phyloP scores from a whole-genome alignment of 2,888 invertebrate species.

The Colostygia pectinataria region DNA sequence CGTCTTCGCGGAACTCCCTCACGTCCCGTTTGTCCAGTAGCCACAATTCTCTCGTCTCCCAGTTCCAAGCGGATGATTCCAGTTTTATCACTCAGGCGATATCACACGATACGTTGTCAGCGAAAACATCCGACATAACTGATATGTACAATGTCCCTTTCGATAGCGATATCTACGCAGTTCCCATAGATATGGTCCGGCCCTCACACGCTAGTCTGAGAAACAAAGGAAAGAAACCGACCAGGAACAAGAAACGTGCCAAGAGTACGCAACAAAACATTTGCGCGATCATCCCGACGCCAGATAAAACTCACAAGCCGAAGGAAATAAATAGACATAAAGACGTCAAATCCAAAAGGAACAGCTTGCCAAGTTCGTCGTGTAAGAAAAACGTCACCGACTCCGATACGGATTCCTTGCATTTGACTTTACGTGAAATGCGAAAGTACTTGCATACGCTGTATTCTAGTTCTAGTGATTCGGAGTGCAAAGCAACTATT shows the following conservation, averaged over 20 bases:
- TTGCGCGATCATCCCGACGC: conserved; percentile 39
- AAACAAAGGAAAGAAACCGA: conserved; percentile 66
- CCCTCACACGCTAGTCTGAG: conserved; percentile 73
- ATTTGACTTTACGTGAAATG: conserved; percentile 93
- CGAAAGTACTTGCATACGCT: conserved; percentile 91
- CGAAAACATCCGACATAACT: conserved; percentile 88
- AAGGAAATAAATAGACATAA: conserved; percentile 60
- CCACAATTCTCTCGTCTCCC: conserved; percentile 90
- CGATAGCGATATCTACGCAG: conserved; percentile 93
- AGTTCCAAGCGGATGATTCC: conserved; percentile 91
- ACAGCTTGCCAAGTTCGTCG: conserved; percentile 87
- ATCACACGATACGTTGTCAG: conserved; percentile 90
- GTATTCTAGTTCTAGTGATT: conserved; percentile 90
- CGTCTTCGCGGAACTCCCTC: conserved; percentile 89
- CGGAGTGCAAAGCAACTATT: conserved; percentile 76
- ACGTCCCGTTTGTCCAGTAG: conserved; percentile 92
- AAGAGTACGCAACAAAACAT: conserved; percentile 60
- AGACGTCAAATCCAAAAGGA: conserved; percentile 83
- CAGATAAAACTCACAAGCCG: conserved; percentile 53
- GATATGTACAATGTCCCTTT: conserved; percentile 95
- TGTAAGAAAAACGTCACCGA: conserved; percentile 78
- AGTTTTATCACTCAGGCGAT: conserved; percentile 94
- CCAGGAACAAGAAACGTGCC: conserved; percentile 67
- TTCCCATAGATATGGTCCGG: conserved; percentile 91
- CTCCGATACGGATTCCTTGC: conserved; percentile 86